These are phyloP conservation scores for Palythoa heliodiscus DNA, from an alignment of 92 coral and sea anemone species.

Conservation along the genomic window DNA sequence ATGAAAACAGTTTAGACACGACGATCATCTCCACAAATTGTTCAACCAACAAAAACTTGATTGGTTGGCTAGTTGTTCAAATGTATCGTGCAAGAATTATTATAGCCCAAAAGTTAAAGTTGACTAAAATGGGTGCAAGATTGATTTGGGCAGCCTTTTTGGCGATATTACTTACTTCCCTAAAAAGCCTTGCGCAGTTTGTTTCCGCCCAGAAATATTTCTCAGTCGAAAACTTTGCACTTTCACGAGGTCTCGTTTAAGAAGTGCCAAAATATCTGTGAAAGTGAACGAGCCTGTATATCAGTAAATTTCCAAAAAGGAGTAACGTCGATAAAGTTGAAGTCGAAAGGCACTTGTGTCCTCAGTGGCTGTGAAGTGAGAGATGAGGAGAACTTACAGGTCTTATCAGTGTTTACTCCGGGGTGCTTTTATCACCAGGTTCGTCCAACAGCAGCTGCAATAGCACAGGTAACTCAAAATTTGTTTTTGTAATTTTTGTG, in stretches of 20 bases:
- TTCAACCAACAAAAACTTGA: too few relatives aligned
- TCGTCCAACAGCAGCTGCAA: constrained; percentile 27
- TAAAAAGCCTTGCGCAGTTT: neutral
- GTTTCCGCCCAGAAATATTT: neutral
- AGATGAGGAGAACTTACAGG: constrained; percentile 20
- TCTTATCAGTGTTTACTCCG: constrained; percentile 12
- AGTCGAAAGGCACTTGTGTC: constrained; percentile 7
- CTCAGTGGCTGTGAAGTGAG: constrained; percentile 26
- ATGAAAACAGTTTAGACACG: too few relatives aligned
- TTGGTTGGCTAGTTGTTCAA: too few relatives aligned
- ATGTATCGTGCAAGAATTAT: too few relatives aligned
- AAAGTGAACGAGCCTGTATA: constrained; percentile 27
- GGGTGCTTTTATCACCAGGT: constrained; percentile 7
- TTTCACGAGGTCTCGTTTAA: neutral
- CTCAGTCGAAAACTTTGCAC: constrained; percentile 13
- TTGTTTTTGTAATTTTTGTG: neutral
- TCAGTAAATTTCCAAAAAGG: constrained; percentile 18
- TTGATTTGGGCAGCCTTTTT: neutral
- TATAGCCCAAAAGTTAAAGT: too few relatives aligned
- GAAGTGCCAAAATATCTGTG: constrained; percentile 15
- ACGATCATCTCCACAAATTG: too few relatives aligned
- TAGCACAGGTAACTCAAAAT: constrained; percentile 14
- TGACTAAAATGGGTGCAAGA: neutral
- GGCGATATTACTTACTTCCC: neutral
- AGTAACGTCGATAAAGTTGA: neutral